These are phyloP conservation scores for Chalcosyrphus nemorum DNA, from an alignment of 2,888 invertebrate genomes.

Conservation along the genomic window DNA sequence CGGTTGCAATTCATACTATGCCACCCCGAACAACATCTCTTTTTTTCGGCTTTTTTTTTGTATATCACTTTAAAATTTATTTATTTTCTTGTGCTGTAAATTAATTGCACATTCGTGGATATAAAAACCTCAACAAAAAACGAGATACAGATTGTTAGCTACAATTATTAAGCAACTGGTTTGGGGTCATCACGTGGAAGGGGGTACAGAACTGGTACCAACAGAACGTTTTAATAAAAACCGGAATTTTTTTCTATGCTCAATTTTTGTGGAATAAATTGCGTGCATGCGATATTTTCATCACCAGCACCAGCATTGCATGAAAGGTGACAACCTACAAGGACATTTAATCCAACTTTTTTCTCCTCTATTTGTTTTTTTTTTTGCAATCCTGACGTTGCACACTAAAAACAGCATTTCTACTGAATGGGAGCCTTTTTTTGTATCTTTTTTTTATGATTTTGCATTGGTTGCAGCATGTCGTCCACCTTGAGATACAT, in stretches of 20 bases:
- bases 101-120: slow-evolving; percentile 25
- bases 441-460: neutral
- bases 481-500: slow-evolving; percentile 70
- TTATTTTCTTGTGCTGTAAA: slow-evolving; percentile 51
- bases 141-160: neutral
- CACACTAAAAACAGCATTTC: slow-evolving; percentile 33
- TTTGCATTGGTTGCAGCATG: no score
- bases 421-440: slow-evolving; percentile 42
- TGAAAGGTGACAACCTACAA: slow-evolving; percentile 47
- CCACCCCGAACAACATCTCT: no score
- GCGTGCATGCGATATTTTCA: slow-evolving; percentile 26
- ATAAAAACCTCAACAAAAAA: no score
- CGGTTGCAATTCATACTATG: slow-evolving; percentile 57
- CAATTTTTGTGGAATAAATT: slow-evolving; percentile 19
- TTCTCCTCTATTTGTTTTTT: slow-evolving; percentile 6
- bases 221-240: slow-evolving; percentile 36
- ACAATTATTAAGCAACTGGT: slow-evolving; percentile 38
- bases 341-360: slow-evolving; percentile 47
- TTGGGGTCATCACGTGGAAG: slow-evolving; percentile 9
- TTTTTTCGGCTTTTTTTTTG: slow-evolving; percentile 1
- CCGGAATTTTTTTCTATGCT: neutral
- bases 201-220: neutral
- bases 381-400: slow-evolving; percentile 21
- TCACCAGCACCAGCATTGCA: neutral
- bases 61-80: slow-evolving; percentile 36